Base-by-base conservation (phyloP, 2,797 vertebrate genomes). In the Kryptopterus vitreolus region DNA sequence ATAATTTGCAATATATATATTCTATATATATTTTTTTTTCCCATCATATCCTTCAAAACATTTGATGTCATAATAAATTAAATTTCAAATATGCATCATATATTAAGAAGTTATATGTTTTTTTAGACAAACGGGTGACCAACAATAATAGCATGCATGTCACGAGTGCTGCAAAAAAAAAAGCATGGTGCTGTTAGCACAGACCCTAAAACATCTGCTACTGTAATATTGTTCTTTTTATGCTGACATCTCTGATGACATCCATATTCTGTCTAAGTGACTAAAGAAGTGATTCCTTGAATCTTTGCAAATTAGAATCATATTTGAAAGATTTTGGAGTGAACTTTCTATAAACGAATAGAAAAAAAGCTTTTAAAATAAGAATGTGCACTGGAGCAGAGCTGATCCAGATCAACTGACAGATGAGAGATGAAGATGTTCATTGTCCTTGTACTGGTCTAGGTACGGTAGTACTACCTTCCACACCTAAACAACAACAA, bases 401-500 rank as follows among this genome's bases (percentile, higher is more conserved):
- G 24, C 3, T 53, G 18, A 53, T 53, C 52, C 52, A 20, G 52
- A 18, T 53, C 52, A 53, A 20, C 58, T 63, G 48, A 52, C 16
- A 66, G 59, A 22, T n/a, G 26, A 11, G 29, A 68, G 12, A 4
- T 20, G 10, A 52, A 75, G 7, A 4, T 26, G 53, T 20, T 69
- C 55, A 24, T 7, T 52, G 3, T 80, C 6, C 24, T 76, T 38
- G 12, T 58, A 50, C 13, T 76, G 72, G 29, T 52, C 55, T 38
- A 81, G 52, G 55, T 61, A 81, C 4, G 70, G 55, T n/a, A 59
- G 29, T 18, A 81, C 79, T 70, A 55, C 63, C 22, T 81, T 31
- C 73, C 79, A 81, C 26, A 76, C 79, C 79, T 69, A 69, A 29
- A 75, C 62, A 43, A 43, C 38, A 43, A 43, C n/a, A n/a, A 43